Conservation (phyloP, 2,113 vertebrate species). For the Gambusia affinis region DNA sequence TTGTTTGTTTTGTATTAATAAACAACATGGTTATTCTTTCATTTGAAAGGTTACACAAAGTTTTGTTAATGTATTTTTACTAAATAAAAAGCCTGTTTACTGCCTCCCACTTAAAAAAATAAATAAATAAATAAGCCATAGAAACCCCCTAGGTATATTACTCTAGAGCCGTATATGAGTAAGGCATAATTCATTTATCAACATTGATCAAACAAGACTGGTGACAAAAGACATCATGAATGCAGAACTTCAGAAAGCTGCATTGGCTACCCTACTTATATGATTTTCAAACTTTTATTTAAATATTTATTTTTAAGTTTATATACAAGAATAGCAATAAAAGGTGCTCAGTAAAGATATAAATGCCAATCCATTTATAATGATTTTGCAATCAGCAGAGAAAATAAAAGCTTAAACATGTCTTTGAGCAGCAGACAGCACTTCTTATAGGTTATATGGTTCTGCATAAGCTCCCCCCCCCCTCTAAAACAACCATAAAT, state of each 20-base stretch:
- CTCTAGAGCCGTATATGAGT: too few relatives aligned
- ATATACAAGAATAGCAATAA: background rate
- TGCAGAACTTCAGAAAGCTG: background rate
- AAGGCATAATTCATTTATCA: background rate
- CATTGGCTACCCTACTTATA: background rate
- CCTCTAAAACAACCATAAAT: background rate
- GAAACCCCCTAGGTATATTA: too few relatives aligned
- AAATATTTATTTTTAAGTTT: background rate
- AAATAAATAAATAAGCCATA: too few relatives aligned
- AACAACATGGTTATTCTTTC: too few relatives aligned
- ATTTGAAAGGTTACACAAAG: too few relatives aligned
- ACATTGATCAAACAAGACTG: background rate
- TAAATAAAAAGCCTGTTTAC: too few relatives aligned
- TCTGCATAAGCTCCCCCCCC: background rate
- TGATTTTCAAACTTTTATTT: background rate
- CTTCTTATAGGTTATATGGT: background rate
- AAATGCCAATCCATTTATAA: background rate
- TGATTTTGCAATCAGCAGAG: background rate
- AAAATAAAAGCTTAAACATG: background rate
- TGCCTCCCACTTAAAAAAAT: too few relatives aligned
- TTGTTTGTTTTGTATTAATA: too few relatives aligned
- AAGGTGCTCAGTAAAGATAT: background rate
- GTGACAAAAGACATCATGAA: background rate
- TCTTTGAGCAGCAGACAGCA: background rate
- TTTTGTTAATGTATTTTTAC: too few relatives aligned